Conservation (phyloP, 2,797 vertebrate species). For the Fundulus diaphanus region DNA sequence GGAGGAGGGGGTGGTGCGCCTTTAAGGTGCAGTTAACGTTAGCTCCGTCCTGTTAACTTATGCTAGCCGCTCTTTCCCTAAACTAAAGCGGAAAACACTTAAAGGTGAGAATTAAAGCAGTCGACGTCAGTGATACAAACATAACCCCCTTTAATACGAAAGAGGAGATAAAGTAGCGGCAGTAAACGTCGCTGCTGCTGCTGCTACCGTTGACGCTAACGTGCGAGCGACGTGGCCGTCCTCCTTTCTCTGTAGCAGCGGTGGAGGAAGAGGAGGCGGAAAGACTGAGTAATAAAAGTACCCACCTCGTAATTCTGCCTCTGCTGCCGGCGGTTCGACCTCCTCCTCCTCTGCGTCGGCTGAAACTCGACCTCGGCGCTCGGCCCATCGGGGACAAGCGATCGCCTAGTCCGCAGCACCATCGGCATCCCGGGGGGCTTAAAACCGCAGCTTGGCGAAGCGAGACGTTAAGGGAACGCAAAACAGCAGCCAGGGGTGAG, state of each 20-base stretch:
- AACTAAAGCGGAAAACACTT: background rate
- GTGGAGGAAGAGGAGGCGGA: slow-evolving; percentile 76
- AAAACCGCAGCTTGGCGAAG: slow-evolving; percentile 9
- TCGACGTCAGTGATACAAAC: background rate
- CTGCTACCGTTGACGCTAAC: slow-evolving; percentile 14
- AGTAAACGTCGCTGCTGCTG: slow-evolving; percentile 23
- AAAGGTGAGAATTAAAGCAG: background rate
- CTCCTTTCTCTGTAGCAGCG: slow-evolving; percentile 13
- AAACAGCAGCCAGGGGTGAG: too few relatives aligned
- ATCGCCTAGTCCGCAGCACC: slow-evolving; percentile 56
- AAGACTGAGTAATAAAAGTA: slow-evolving; percentile 66
- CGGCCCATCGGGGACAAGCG: background rate
- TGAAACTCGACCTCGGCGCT: background rate
- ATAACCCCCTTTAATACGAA: background rate
- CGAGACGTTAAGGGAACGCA: slow-evolving; percentile 22
- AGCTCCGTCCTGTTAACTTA: slow-evolving; percentile 5
- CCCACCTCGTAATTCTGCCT: slow-evolving; percentile 58
- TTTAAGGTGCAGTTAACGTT: background rate
- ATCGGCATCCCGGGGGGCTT: slow-evolving; percentile 57
- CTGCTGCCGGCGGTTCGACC: slow-evolving; percentile 45
- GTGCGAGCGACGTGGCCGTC: slow-evolving; percentile 74
- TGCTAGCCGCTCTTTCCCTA: slow-evolving; percentile 14
- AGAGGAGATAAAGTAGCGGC: slow-evolving; percentile 10
- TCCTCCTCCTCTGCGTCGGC: background rate
- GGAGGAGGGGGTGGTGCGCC: background rate